Percentiles rank a stretch among this genome's conserved stretches.
Evolutionary conservation across 2,113 vertebrate species (phyloP).

Genomic region (Rhea americana): DNA sequence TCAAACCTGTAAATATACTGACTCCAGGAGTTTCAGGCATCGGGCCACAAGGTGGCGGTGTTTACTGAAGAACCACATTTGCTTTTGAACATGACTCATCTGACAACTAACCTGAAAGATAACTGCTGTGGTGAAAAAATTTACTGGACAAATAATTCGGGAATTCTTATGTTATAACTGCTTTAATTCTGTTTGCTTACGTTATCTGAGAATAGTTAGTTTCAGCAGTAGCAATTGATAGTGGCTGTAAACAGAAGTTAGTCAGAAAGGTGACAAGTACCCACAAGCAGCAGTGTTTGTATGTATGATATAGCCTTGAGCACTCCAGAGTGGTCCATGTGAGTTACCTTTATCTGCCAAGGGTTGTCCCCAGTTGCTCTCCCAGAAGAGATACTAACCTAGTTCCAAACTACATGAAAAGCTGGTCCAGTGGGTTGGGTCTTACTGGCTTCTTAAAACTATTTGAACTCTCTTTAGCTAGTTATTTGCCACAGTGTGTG

Average conservation of each 20-base stretch:
- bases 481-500: not conserved
- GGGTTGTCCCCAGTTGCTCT: not conserved
- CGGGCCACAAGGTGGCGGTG: conserved; percentile 61
- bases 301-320: not conserved
- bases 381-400: not conserved
- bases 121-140: not conserved
- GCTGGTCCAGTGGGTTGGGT: not conserved
- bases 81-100: not conserved
- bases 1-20: not conserved
- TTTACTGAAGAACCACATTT: not conserved
- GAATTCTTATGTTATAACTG: not conserved
- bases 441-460: not conserved
- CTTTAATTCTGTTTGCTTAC: not conserved
- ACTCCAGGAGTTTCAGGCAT: not conserved
- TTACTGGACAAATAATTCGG: not conserved
- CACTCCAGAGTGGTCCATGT: accelerated
- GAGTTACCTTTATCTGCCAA: not conserved
- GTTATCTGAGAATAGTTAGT: not conserved
- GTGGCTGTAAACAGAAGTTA: not conserved
- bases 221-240: not conserved
- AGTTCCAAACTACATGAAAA: not conserved
- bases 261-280: not conserved
- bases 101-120: not conserved
- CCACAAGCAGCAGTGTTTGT: not conserved
- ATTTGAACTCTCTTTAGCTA: not conserved